A percentile compares a stretch with the other conserved stretches of the same genome.
Evolutionary conservation across 2,797 vertebrate species (phyloP).

Genomic region (Psittacula derbiana): DNA sequence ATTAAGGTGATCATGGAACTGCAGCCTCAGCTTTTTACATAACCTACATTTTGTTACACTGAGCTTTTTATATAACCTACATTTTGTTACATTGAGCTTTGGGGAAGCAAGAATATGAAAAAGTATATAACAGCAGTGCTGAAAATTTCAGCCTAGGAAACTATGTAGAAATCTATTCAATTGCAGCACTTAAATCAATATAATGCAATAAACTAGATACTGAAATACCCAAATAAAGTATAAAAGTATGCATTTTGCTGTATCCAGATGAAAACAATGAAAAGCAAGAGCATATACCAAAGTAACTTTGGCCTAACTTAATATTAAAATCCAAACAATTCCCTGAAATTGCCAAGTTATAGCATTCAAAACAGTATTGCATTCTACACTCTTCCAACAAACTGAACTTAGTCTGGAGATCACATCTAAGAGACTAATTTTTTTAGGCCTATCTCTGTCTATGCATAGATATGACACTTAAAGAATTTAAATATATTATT

Average conservation of each 20-base stretch:
- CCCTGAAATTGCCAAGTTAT: neutral
- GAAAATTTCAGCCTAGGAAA: neutral
- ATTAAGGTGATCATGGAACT: neutral
- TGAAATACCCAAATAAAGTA: neutral
- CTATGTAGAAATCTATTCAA: neutral
- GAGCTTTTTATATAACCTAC: neutral
- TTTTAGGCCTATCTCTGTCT: neutral
- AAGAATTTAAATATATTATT: neutral
- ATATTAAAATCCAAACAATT: neutral
- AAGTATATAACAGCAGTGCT: neutral
- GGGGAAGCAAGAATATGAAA: neutral
- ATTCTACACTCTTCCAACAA: neutral
- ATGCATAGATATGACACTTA: neutral
- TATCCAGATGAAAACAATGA: neutral
- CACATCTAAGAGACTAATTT: neutral
- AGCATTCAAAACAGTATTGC: neutral
- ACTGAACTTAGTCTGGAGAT: neutral
- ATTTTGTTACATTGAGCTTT: neutral
- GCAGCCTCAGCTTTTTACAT: neutral
- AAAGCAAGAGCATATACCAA: neutral
- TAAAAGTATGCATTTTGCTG: neutral
- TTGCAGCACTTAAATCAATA: neutral
- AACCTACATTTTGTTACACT: neutral
- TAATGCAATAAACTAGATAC: neutral
- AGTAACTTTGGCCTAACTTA: neutral